These are phyloP conservation scores for Agelastica alni DNA, from an alignment of 2,888 invertebrate genomes.

Conservation along the genomic window DNA sequence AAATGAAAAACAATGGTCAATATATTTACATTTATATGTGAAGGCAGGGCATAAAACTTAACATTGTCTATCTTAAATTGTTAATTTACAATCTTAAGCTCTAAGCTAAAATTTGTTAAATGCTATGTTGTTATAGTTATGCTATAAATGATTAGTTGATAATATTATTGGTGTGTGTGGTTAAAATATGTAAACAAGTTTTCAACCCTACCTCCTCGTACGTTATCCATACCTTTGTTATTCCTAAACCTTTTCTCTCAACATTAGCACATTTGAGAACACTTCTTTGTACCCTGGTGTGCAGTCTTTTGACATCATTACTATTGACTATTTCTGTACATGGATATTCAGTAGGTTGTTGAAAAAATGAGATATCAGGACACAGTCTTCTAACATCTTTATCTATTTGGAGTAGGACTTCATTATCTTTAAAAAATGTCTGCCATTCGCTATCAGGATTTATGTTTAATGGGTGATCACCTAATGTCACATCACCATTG, in stretches of 20 bases:
- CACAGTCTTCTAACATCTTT: conserved; percentile 94
- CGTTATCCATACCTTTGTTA: conserved; percentile 73
- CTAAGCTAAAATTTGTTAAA: too few species aligned
- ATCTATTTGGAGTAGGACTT: conserved; percentile 95
- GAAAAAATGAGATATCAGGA: conserved; percentile 97
- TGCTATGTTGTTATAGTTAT: too few species aligned
- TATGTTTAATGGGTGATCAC: conserved; percentile 92
- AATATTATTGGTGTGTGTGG: too few species aligned
- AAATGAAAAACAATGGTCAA: conserved; percentile 23
- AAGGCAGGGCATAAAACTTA: too few species aligned
- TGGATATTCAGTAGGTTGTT: conserved; percentile 90
- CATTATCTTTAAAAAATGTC: conserved; percentile 95
- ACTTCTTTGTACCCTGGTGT: conserved; percentile 85
- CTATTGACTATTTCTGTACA: conserved; percentile 80
- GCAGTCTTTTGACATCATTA: conserved; percentile 80
- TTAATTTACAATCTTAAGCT: too few species aligned
- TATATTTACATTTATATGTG: too few species aligned
- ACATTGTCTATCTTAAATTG: too few species aligned
- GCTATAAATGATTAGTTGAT: too few species aligned
- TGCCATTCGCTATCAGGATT: conserved; percentile 96
- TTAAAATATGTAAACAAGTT: too few species aligned
- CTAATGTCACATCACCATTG: conserved; percentile 64
- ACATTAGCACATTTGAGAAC: conserved; percentile 86
- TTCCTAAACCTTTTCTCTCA: conserved; percentile 84
- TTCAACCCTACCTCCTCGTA: conserved; percentile 2